These are phyloP conservation scores for Arnoldichthys spilopterus DNA, from an alignment of 2,797 vertebrate genomes.

Conservation along the genomic window DNA sequence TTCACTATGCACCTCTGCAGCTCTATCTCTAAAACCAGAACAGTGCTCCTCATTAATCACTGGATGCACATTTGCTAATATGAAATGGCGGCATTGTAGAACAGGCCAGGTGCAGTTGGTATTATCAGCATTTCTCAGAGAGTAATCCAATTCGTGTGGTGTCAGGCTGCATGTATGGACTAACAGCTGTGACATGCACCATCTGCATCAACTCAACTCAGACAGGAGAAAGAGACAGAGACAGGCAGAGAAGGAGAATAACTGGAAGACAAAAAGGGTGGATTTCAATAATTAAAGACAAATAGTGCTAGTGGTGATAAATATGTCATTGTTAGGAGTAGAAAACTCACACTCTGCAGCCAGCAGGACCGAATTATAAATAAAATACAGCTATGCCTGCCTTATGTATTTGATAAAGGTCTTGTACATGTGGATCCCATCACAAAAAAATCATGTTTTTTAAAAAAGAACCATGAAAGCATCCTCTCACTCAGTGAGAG, in stretches of 20 bases:
- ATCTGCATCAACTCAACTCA: conserved; percentile 35
- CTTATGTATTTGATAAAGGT: neutral
- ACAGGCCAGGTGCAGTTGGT: conserved; percentile 55
- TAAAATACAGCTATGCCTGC: neutral
- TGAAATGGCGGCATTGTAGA: conserved; percentile 51
- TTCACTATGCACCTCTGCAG: conserved; percentile 22
- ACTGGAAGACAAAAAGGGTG: conserved; percentile 41
- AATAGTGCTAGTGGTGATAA: conserved; percentile 59
- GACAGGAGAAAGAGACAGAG: conserved; percentile 12
- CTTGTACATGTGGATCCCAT: neutral
- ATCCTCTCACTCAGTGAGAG: neutral
- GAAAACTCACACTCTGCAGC: conserved; percentile 53
- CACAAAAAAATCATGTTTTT: too few species aligned
- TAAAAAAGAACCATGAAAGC: too few species aligned
- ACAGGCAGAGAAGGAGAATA: conserved; percentile 26
- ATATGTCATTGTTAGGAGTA: conserved; percentile 60
- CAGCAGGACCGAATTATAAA: conserved; percentile 55
- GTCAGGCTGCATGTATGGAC: conserved; percentile 53
- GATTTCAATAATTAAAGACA: conserved; percentile 61
- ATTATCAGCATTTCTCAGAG: conserved; percentile 68
- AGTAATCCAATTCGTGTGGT: conserved; percentile 63
- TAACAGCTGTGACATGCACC: conserved; percentile 55
- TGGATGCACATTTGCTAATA: conserved; percentile 58
- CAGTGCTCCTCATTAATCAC: conserved; percentile 65
- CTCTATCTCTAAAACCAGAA: conserved; percentile 33